These are phyloP conservation scores for Euschistus heros DNA, from an alignment of 1,140 invertebrate species.

Conservation along the genomic window DNA sequence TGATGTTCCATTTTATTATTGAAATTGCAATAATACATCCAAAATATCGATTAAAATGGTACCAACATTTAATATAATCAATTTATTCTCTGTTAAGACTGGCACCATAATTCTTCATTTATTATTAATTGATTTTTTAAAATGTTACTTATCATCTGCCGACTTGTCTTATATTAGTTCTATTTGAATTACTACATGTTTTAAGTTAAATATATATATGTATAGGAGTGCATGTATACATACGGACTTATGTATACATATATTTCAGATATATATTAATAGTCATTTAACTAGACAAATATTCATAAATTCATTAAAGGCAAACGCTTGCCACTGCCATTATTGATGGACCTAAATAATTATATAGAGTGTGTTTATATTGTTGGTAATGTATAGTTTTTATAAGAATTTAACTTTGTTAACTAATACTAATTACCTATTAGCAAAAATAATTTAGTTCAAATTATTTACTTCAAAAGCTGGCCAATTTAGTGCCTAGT, in stretches of 20 bases:
- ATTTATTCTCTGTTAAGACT: conserved; percentile 22
- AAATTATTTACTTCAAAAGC: conserved; percentile 17
- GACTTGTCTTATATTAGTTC: no score
- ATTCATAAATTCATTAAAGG: conserved; percentile 23
- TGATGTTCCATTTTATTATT: conserved; percentile 24
- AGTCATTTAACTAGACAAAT: conserved; percentile 16
- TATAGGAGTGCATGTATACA: conserved; percentile 11
- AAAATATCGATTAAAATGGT: conserved; percentile 15
- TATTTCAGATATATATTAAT: conserved; percentile 14
- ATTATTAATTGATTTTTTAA: not conserved
- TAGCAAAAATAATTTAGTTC: conserved; percentile 19
- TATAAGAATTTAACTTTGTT: conserved; percentile 21
- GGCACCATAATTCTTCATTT: conserved; percentile 27
- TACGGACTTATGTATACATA: conserved; percentile 3
- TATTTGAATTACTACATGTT: no score
- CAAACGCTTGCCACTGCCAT: conserved; percentile 28
- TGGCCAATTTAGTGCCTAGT: conserved; percentile 24
- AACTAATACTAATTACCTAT: conserved; percentile 19
- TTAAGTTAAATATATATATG: conserved; percentile 9
- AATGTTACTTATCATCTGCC: no score
- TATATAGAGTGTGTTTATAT: conserved; percentile 22
- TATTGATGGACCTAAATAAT: conserved; percentile 27
- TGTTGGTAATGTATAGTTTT: conserved; percentile 23
- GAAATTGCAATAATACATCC: conserved; percentile 4
- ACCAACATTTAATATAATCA: conserved; percentile 6